Conservation (phyloP, 1,140 invertebrate species). For the Zaprionus gabonicus region DNA sequence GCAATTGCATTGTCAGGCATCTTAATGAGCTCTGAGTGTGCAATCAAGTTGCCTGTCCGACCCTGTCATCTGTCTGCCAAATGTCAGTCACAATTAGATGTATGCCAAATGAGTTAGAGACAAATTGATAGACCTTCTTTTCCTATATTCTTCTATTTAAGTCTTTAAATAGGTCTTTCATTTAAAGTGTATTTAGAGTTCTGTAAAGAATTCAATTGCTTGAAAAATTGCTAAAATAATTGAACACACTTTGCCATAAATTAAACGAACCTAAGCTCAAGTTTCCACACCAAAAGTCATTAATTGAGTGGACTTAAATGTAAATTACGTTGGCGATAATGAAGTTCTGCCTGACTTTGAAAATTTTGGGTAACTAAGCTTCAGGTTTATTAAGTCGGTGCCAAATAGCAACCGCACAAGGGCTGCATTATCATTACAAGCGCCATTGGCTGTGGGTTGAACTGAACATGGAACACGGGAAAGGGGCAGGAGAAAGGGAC, state of each 20-base stretch:
- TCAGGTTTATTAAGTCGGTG: constrained; percentile 2
- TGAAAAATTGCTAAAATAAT: neutral
- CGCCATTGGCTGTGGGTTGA: constrained; percentile 26
- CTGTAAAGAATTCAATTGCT: neutral
- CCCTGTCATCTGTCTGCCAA: constrained; percentile 7
- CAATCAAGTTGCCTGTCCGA: constrained; percentile 37
- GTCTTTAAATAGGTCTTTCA: neutral
- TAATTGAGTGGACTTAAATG: neutral
- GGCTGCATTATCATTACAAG: constrained; percentile 39
- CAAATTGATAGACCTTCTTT: too few species aligned
- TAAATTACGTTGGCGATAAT: neutral
- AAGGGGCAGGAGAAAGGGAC: too few species aligned
- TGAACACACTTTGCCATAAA: neutral
- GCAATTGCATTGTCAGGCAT: neutral
- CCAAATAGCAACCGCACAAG: constrained; percentile 14
- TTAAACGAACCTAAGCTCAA: neutral
- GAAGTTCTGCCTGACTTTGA: neutral
- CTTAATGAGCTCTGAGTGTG: constrained; percentile 50
- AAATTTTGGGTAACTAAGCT: neutral
- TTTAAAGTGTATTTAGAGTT: neutral
- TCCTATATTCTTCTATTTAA: neutral
- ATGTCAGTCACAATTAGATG: constrained; percentile 40
- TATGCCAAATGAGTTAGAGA: neutral
- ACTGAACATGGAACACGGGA: too few species aligned
- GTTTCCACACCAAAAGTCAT: neutral